A percentile compares a stretch with the other conserved stretches of the same genome.
These are phyloP conservation scores for Chondrilla cf. caribensis DNA, from an alignment of 37 sponge, comb jelly and placozoan genomes.

Conservation along the genomic window DNA sequence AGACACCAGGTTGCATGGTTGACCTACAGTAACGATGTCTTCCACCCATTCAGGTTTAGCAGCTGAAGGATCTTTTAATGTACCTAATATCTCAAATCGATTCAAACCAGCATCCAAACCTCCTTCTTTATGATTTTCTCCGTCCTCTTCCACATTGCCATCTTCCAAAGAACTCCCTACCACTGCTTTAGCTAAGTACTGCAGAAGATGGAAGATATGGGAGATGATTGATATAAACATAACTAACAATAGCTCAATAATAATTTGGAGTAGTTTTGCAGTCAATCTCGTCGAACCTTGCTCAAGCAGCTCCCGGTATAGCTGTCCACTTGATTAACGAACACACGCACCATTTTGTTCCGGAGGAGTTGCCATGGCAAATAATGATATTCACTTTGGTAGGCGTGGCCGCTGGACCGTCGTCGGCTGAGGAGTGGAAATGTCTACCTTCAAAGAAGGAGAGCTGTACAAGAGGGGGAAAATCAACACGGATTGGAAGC, in stretches of 20 bases:
- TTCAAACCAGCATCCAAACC: slow-evolving; percentile 4
- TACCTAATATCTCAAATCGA: slow-evolving; percentile 76
- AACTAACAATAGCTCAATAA: too few relatives aligned
- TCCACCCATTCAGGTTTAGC: slow-evolving; percentile 61
- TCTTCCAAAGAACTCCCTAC: slow-evolving; percentile 56
- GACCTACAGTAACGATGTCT: slow-evolving; percentile 45
- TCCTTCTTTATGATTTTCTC: background rate
- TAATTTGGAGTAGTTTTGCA: too few relatives aligned
- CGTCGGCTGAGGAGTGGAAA: background rate
- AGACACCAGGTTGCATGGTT: too few relatives aligned
- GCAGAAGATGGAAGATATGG: background rate
- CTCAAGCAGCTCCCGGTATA: slow-evolving; percentile 65
- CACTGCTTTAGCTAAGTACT: slow-evolving; percentile 56
- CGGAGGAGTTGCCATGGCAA: background rate
- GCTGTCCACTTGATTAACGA: slow-evolving; percentile 78
- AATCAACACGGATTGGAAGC: slow-evolving; percentile 83
- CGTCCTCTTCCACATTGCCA: slow-evolving; percentile 34
- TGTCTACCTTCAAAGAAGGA: slow-evolving; percentile 76
- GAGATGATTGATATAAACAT: background rate
- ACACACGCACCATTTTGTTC: slow-evolving; percentile 74
- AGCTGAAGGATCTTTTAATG: slow-evolving; percentile 44
- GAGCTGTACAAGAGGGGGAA: slow-evolving; percentile 74
- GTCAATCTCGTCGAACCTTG: slow-evolving; percentile 42
- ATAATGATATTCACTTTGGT: background rate
- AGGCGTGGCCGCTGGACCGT: slow-evolving; percentile 1